Evolutionary conservation across 2,888 invertebrate species (phyloP).

Genomic region (Zygogramma bicolorata): DNA sequence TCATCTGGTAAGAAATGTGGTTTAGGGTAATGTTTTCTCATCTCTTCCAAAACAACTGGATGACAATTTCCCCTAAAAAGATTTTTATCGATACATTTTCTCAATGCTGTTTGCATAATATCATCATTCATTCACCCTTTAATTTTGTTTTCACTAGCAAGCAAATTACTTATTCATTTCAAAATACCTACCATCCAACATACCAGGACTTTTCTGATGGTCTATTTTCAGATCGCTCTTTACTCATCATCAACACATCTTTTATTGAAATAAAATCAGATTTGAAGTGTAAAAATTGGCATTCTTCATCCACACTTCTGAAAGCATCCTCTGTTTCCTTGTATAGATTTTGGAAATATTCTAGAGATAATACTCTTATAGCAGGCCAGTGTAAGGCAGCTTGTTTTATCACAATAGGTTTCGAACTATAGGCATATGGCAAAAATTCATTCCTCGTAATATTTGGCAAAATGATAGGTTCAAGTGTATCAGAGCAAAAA

Average conservation of each 20-base stretch:
- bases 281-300: constrained; percentile 89
- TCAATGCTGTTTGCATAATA: not conserved
- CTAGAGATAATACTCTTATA: constrained; percentile 74
- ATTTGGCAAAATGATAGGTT: constrained; percentile 78
- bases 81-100: not conserved
- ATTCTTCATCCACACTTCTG: constrained; percentile 82
- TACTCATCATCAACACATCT: constrained; percentile 84
- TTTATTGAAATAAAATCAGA: constrained; percentile 81
- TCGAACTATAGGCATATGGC: constrained; percentile 81
- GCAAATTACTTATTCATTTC: not conserved
- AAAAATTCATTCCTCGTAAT: constrained; percentile 77
- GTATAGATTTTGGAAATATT: constrained; percentile 79
- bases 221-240: constrained; percentile 73
- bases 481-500: constrained; percentile 79
- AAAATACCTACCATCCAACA: constrained; percentile 83
- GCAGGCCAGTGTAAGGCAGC: constrained; percentile 85
- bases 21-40: constrained; percentile 81
- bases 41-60: constrained; percentile 78
- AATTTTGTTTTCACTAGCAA: too few relatives aligned
- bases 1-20: constrained; percentile 90
- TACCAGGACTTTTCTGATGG: constrained; percentile 83
- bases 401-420: constrained; percentile 83
- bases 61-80: constrained; percentile 85
- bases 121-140: not conserved
- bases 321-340: constrained; percentile 77